Percentiles rank a stretch among this genome's conserved stretches.
Conservation (phyloP, 2,797 vertebrate species). For the Arctocebus calabarensis region DNA sequence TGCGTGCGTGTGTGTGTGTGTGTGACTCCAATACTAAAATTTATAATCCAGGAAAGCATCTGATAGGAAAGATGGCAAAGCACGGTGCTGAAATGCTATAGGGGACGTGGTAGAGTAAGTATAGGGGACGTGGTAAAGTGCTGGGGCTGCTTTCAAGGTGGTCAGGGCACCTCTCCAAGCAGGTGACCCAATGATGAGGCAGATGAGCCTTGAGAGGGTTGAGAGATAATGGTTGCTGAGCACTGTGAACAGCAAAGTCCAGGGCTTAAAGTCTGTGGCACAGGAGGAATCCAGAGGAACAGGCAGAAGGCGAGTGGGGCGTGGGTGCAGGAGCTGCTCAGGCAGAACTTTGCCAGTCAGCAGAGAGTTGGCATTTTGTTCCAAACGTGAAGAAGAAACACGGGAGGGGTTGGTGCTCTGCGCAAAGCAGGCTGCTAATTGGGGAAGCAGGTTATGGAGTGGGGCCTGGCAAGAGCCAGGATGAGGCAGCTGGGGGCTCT, state of each 20-base stretch:
- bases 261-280: neutral
- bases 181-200: neutral
- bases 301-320: rapidly evolving
- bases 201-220: neutral
- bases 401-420: neutral
- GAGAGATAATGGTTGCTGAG: neutral
- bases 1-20: no score
- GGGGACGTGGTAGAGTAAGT: rapidly evolving
- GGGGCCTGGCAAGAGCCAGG: neutral
- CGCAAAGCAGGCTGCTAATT: neutral
- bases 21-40: neutral
- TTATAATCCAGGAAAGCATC: neutral
- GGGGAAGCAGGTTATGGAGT: neutral
- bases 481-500: neutral
- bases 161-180: neutral
- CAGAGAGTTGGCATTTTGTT: neutral
- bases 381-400: neutral
- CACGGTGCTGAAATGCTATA: rapidly evolving
- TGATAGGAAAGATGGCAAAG: neutral
- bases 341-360: neutral
- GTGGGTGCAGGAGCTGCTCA: rapidly evolving
- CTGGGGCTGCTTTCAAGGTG: neutral
- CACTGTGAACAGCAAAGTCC: no score
- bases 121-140: rapidly evolving
- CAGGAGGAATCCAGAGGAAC: no score